Evolutionary conservation across 1,140 invertebrate species (phyloP).

Genomic region (Megalonaias nervosa): DNA sequence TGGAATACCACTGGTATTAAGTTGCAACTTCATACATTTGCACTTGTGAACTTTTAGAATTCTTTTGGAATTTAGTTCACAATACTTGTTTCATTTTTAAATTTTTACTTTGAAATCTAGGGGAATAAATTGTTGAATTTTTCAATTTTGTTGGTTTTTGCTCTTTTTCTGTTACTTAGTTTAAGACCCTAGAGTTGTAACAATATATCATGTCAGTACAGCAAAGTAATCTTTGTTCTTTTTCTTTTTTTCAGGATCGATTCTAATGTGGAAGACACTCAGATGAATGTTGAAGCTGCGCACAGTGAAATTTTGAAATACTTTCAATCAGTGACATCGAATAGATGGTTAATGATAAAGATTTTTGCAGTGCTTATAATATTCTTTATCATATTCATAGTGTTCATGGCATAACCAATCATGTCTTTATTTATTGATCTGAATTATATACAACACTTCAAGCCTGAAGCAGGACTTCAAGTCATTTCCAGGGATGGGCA

Average conservation of each 20-base stretch:
- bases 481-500: too few species aligned
- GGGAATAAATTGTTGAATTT: not conserved
- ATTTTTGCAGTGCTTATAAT: constrained; percentile 98
- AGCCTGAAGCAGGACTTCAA: too few species aligned
- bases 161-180: too few species aligned
- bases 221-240: constrained; percentile 12
- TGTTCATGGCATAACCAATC: constrained; percentile 80
- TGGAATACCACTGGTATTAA: too few species aligned
- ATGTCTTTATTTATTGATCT: too few species aligned
- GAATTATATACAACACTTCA: too few species aligned
- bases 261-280: constrained; percentile 95
- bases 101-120: not conserved
- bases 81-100: too few species aligned
- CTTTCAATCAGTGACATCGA: constrained; percentile 97
- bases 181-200: not conserved
- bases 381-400: constrained; percentile 99
- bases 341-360: constrained; percentile 99
- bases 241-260: constrained; percentile 84
- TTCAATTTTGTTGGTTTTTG: not conserved
- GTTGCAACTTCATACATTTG: too few species aligned
- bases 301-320: constrained; percentile 98
- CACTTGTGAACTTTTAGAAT: too few species aligned
- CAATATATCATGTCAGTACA: not conserved
- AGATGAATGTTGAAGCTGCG: constrained; percentile 97
- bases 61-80: too few species aligned